Evolutionary conservation across 2,888 invertebrate genomes (phyloP).

Genomic region (Lasioglossum oenotherae): DNA sequence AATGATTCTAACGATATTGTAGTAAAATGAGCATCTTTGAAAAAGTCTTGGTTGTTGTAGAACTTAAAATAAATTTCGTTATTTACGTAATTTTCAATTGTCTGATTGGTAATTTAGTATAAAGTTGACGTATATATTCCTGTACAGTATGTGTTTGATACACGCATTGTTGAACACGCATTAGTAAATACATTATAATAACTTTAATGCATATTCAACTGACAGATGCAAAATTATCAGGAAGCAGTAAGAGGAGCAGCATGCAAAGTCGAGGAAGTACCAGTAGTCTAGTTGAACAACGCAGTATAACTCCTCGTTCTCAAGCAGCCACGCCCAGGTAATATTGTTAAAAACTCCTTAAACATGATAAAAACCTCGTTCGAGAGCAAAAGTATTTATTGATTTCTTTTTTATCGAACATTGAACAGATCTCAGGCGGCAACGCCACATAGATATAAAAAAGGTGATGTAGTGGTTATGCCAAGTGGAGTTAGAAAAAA

Average conservation of each 20-base stretch:
- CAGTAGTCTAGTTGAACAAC: constrained; percentile 92
- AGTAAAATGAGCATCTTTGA: neutral
- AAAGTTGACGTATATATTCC: neutral
- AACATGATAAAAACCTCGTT: neutral
- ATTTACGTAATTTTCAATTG: neutral
- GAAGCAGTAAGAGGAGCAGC: constrained; percentile 95
- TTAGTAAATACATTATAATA: constrained; percentile 55
- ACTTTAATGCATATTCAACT: constrained; percentile 74
- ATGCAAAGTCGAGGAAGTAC: constrained; percentile 97
- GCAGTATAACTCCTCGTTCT: constrained; percentile 94
- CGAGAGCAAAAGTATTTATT: neutral
- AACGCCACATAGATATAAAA: constrained; percentile 97
- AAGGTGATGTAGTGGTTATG: constrained; percentile 97
- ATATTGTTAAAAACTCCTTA: constrained; percentile 11
- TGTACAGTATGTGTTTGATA: constrained; percentile 1
- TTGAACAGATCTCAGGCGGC: constrained; percentile 92
- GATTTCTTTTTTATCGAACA: neutral
- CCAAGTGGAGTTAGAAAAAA: constrained; percentile 99
- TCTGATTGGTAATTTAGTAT: neutral
- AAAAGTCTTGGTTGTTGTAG: neutral
- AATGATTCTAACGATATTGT: neutral
- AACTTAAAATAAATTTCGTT: neutral
- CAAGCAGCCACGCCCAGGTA: constrained; percentile 96
- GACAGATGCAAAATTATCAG: constrained; percentile 89
- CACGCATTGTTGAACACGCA: neutral